Conservation (phyloP, 2,888 invertebrate genomes). For the Tholera decimalis region DNA sequence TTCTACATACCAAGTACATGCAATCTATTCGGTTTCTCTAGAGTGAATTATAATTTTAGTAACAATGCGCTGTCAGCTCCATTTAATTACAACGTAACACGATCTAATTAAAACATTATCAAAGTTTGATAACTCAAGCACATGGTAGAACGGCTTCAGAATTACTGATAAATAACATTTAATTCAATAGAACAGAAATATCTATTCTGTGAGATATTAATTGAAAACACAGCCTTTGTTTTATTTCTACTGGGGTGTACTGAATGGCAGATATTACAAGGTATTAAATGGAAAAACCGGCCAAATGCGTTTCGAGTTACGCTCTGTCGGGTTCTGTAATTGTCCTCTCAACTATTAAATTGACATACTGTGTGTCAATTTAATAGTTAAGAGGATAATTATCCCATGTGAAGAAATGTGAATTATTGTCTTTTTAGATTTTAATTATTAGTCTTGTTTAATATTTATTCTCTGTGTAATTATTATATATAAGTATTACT, state of each 20-base stretch:
- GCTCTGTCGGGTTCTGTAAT: too few species aligned
- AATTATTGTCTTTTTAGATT: too few species aligned
- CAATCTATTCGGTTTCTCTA: slow-evolving; percentile 19
- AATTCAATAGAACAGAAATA: slow-evolving; percentile 18
- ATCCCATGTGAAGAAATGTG: too few species aligned
- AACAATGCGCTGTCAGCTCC: slow-evolving; percentile 25
- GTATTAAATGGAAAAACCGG: slow-evolving; percentile 4
- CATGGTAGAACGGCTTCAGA: not conserved
- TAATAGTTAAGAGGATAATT: too few species aligned
- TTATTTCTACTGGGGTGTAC: not conserved
- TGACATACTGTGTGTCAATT: too few species aligned
- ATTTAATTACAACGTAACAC: slow-evolving; percentile 38
- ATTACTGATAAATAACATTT: slow-evolving; percentile 1
- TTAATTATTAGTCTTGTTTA: too few species aligned
- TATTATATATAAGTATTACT: too few species aligned
- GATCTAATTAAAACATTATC: slow-evolving; percentile 45
- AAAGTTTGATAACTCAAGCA: slow-evolving; percentile 27
- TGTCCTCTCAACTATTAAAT: too few species aligned
- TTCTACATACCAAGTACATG: slow-evolving; percentile 3
- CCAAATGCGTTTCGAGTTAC: too few species aligned
- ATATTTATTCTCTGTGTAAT: too few species aligned
- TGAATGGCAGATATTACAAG: slow-evolving; percentile 10
- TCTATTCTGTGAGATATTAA: slow-evolving; percentile 8
- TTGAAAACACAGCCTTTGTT: slow-evolving; percentile 35
- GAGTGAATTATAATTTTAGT: slow-evolving; percentile 10